Percentiles rank a stretch among this genome's conserved stretches.
These are phyloP conservation scores for Chrysochloris asiatica DNA, from an alignment of 2,113 vertebrate genomes.

Conservation along the genomic window DNA sequence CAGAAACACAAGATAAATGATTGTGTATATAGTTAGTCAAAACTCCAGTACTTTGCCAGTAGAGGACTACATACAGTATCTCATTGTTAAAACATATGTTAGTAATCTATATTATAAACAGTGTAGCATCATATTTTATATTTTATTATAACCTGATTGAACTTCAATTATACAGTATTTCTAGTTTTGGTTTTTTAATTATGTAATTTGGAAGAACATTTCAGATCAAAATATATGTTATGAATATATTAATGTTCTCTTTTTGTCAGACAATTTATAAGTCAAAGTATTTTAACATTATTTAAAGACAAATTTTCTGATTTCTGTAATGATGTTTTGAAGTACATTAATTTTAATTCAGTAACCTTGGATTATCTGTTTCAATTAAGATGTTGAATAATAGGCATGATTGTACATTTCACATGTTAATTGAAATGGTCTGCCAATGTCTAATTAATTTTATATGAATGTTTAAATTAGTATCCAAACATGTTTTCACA, in stretches of 20 bases:
- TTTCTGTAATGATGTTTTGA: constrained; percentile 77
- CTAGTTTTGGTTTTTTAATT: too few relatives aligned
- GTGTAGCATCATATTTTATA: too few relatives aligned
- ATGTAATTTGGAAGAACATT: too few relatives aligned
- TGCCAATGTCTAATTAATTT: constrained; percentile 59
- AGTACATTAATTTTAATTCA: constrained; percentile 76
- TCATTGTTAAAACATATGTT: too few relatives aligned
- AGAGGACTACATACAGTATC: too few relatives aligned
- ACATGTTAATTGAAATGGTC: constrained; percentile 76
- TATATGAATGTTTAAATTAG: neutral
- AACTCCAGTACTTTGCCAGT: too few relatives aligned
- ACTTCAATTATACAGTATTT: too few relatives aligned
- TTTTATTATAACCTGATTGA: too few relatives aligned
- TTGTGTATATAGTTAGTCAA: too few relatives aligned
- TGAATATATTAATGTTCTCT: neutral
- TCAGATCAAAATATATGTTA: too few relatives aligned
- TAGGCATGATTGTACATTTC: constrained; percentile 77
- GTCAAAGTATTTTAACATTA: constrained; percentile 51
- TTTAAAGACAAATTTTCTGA: constrained; percentile 46
- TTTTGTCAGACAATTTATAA: neutral
- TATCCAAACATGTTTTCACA: neutral
- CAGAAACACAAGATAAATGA: too few relatives aligned
- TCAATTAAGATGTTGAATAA: constrained; percentile 77
- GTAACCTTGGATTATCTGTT: constrained; percentile 81
- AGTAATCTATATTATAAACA: too few relatives aligned